phyloP scores from a whole-genome alignment of 2,888 invertebrate genomes.

The Chalcosyrphus nemorum region DNA sequence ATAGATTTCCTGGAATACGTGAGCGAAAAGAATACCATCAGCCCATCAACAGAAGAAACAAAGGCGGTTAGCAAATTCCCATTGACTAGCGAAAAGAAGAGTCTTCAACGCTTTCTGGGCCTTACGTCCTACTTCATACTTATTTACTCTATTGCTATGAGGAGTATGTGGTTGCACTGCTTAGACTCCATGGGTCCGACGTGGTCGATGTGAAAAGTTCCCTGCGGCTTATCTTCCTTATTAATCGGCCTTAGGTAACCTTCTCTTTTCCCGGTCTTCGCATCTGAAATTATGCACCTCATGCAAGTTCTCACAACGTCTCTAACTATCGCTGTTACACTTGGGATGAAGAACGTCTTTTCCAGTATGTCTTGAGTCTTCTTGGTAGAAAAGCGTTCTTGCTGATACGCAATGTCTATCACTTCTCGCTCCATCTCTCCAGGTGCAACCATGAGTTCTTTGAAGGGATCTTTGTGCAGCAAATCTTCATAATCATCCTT shows the following conservation, averaged over 20 bases:
- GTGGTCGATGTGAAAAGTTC: constrained; percentile 77
- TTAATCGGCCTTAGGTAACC: constrained; percentile 59
- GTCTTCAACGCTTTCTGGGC: too few relatives aligned
- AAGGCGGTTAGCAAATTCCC: too few relatives aligned
- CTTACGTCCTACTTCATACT: too few relatives aligned
- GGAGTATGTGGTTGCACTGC: too few relatives aligned
- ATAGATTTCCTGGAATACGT: too few relatives aligned
- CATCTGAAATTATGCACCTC: constrained; percentile 51
- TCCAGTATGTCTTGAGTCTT: constrained; percentile 65
- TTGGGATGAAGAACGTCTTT: constrained; percentile 75
- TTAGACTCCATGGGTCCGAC: constrained; percentile 75
- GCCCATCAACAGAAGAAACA: too few relatives aligned
- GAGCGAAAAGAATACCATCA: too few relatives aligned
- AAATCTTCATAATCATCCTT: too few relatives aligned
- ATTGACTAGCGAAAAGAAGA: too few relatives aligned
- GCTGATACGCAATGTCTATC: constrained; percentile 31
- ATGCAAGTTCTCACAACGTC: constrained; percentile 54
- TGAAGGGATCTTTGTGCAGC: too few relatives aligned
- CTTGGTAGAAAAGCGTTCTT: constrained; percentile 58
- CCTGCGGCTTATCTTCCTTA: constrained; percentile 74
- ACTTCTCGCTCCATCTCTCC: neutral
- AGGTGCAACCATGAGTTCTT: too few relatives aligned
- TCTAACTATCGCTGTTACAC: constrained; percentile 18
- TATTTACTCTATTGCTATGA: too few relatives aligned
- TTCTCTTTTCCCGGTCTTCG: neutral